Evolutionary conservation across 2,888 invertebrate species (phyloP), one percentile per base, ranked within the genome.

Genomic region (Tupiocoris notatus): DNA sequence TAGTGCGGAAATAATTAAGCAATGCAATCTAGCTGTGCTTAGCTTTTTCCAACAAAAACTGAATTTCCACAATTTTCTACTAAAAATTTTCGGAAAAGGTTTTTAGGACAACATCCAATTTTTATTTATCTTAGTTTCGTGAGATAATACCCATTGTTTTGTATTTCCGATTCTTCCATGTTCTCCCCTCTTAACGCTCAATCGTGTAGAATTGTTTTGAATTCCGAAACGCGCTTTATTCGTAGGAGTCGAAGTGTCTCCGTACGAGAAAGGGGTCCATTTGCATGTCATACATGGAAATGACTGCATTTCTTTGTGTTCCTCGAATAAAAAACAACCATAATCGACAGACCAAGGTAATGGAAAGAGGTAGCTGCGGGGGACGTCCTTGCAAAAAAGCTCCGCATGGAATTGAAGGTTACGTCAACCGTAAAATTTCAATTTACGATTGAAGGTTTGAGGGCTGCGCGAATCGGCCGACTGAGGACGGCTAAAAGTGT

Each of bases 231-330:
- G 67, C 70, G 59, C 24, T 70, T 12, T 7, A 39, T 12, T 39
- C 39, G 39, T 3, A 39, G 39, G 12, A 12, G 39, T 7, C 39
- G 39, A 39, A 39, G 39, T 62, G 73, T 62, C 73, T 73, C 62
- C 73, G 62, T 73, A 73, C 73, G 68, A 25, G 2, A 6, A 24
- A 12, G 39, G 39, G 7, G 62, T 73, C 68, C 65, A 78, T 78
- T 78, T 78, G 78, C 78, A 78, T 78, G 78, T 78, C 78, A 78
- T 78, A 78, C 78, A 78, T 78, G 77, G 75, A 78, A 78, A 78
- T 78, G 78, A 77, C 75, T 77, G 75, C 77, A 74, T 78, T 78
- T 76, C 76, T 76, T 76, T 76, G 64, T 67, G 68, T 20, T 56
- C 76, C 20, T 39, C 12, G 39, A 39, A 39, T 7, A 39, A 39